Conservation (phyloP, 2,888 invertebrate genomes). For the Platerodrilus igneus region DNA sequence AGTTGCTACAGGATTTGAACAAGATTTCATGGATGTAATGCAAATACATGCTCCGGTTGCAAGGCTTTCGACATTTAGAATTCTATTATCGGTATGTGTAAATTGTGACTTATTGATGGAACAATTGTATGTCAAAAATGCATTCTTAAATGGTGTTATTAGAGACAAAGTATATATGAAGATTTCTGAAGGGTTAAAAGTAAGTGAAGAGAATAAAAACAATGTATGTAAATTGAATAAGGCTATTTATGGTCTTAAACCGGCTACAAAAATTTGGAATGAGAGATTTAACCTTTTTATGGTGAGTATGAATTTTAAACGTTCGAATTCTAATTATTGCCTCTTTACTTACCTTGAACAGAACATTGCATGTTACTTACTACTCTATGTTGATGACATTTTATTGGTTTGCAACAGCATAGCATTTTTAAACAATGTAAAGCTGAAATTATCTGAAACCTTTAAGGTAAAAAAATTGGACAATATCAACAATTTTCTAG, state of each 20-base stretch:
- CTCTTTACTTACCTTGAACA: background rate
- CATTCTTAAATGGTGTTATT: constrained; percentile 7
- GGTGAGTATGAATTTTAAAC: background rate
- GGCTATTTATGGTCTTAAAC: constrained; percentile 5
- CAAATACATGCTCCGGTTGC: constrained; percentile 4
- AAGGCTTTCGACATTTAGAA: constrained; percentile 4
- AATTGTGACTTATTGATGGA: constrained; percentile 1
- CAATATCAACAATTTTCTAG: constrained; percentile 1
- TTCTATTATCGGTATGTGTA: constrained; percentile 2
- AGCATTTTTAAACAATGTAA: background rate
- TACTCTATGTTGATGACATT: constrained; percentile 7
- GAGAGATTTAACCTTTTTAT: constrained; percentile 5
- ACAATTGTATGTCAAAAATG: constrained; percentile 7
- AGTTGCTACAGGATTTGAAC: constrained; percentile 7
- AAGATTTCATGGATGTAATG: background rate
- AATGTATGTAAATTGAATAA: constrained; percentile 6
- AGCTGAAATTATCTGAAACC: constrained; percentile 3
- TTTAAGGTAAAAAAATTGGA: constrained; percentile 3
- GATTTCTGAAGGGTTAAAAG: constrained; percentile 3
- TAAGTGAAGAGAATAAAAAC: background rate
- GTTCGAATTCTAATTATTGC: constrained; percentile 8
- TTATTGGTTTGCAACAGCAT: background rate
- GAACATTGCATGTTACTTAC: constrained; percentile 5
- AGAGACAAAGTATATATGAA: constrained; percentile 5
- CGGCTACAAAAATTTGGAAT: constrained; percentile 6